phyloP scores from a whole-genome alignment of 2,888 invertebrate species.

The Liodrosophila aerea region DNA sequence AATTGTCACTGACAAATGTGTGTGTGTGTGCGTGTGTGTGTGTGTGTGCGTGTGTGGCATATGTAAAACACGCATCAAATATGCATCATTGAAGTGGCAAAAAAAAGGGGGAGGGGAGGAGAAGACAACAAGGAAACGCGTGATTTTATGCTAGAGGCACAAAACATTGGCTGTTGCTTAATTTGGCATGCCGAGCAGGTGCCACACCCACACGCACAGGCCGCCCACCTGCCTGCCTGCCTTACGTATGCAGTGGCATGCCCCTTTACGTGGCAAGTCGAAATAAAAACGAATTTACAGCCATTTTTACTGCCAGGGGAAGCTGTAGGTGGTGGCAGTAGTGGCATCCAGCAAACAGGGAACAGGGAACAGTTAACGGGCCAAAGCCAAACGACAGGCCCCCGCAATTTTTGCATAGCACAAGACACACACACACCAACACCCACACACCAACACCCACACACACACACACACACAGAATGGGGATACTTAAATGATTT shows the following conservation, averaged over 20 bases:
- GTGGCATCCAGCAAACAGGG: constrained; percentile 10
- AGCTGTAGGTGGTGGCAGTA: too few relatives aligned
- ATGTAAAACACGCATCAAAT: constrained; percentile 53
- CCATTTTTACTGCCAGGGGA: constrained; percentile 60
- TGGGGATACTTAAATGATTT: constrained; percentile 65
- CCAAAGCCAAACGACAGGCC: constrained; percentile 18
- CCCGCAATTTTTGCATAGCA: constrained; percentile 50
- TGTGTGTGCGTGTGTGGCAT: constrained; percentile 23
- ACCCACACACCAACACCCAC: constrained; percentile 4
- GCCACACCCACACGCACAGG: constrained; percentile 17
- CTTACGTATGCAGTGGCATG: constrained; percentile 8
- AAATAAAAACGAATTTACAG: constrained; percentile 67
- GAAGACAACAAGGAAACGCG: constrained; percentile 23
- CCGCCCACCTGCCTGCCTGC: neutral
- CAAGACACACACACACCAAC: constrained; percentile 5
- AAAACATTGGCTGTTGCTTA: constrained; percentile 36
- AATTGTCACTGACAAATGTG: constrained; percentile 73
- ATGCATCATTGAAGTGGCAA: constrained; percentile 55
- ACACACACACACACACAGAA: constrained; percentile 2
- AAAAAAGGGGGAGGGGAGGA: neutral
- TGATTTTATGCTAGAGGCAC: constrained; percentile 57
- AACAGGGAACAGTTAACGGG: constrained; percentile 38
- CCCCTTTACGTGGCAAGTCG: constrained; percentile 37
- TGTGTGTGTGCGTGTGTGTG: constrained; percentile 1
- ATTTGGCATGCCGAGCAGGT: constrained; percentile 73